Base-by-base conservation (phyloP, 2,113 vertebrate genomes). In the Orthochromis malagaraziensis region DNA sequence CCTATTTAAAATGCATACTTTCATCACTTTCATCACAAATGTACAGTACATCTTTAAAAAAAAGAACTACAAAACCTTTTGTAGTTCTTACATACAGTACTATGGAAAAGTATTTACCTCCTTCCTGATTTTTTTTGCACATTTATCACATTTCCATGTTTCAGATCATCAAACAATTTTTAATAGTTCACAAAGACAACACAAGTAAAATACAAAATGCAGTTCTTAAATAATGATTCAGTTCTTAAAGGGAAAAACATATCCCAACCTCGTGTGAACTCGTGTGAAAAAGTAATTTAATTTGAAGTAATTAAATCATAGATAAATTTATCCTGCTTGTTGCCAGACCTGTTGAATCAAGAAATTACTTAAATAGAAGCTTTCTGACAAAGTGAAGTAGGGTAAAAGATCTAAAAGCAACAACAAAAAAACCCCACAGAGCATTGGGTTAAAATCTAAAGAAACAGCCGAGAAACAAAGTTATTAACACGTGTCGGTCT, bases 371-470 rank as follows among this genome's bases (percentile, higher is more conserved):
- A 73, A 73, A 26, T 42, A 42, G 38, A 70, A 16, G 12, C 2
- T 70, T 14, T 70, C 21, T 21, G 21, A 21, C 21, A 26, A 73
- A 73, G 38, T 45, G 13, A 73, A 45, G 38, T 26, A 17, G 7
- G 21, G 13, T 45, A 45, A 73, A 26, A 73, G 38, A 73, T 45
- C 38, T 45, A 24, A 42, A 24, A 70, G 24, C 8, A 14, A 63
- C 16, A 31, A 57, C 24, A 26, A 9, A n/a, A 6, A 58, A 2
- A 0, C 0, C 26, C 29, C 14, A 31, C 38, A 26, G 21, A 9
- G 9, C 21, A 70, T 2, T 24, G 13, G 13, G 65, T 4, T 42
- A 24, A 9, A 16, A 70, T 42, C 38, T 14, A 70, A 42, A 45
- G 12, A 10, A 45, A 70, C 65, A 16, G 13, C 38, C 5, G 2